phyloP scores from a whole-genome alignment of 1,140 invertebrate genomes.

The Pogonomyrmex californicus region DNA sequence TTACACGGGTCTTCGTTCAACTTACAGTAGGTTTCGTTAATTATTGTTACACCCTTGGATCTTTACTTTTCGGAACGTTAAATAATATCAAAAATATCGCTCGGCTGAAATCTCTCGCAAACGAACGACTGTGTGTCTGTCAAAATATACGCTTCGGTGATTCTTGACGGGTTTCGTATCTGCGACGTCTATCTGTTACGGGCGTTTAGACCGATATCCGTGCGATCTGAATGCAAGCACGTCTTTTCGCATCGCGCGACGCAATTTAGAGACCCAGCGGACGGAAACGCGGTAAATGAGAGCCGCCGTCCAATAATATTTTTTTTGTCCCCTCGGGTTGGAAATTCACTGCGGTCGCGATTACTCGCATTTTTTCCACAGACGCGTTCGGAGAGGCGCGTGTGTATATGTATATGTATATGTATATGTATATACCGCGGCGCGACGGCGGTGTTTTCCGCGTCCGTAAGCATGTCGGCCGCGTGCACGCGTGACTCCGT shows the following conservation, averaged over 20 bases:
- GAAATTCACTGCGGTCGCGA: constrained; percentile 35
- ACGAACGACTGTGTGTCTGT: neutral
- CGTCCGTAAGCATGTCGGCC: constrained; percentile 57
- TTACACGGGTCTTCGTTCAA: neutral
- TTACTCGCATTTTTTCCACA: constrained; percentile 41
- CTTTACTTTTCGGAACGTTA: neutral
- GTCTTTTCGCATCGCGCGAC: neutral
- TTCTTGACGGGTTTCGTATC: neutral
- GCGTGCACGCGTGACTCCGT: constrained; percentile 51
- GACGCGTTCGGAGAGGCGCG: neutral
- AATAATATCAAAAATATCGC: constrained; percentile 5
- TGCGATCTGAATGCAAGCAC: neutral
- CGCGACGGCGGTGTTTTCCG: constrained; percentile 44
- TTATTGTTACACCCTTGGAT: neutral
- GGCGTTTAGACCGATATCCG: neutral
- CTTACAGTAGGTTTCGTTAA: neutral
- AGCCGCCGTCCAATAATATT: constrained; percentile 19
- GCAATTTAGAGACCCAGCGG: neutral
- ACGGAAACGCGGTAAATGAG: constrained; percentile 20
- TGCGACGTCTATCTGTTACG: neutral
- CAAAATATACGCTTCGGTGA: constrained; percentile 6
- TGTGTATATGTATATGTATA: neutral
- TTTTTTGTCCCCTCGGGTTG: neutral
- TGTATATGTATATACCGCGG: neutral
- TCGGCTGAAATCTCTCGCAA: neutral